Evolutionary conservation across 2,888 invertebrate species (phyloP), one percentile per base, ranked within the genome.

Genomic region (Druceiella hillmani): DNA sequence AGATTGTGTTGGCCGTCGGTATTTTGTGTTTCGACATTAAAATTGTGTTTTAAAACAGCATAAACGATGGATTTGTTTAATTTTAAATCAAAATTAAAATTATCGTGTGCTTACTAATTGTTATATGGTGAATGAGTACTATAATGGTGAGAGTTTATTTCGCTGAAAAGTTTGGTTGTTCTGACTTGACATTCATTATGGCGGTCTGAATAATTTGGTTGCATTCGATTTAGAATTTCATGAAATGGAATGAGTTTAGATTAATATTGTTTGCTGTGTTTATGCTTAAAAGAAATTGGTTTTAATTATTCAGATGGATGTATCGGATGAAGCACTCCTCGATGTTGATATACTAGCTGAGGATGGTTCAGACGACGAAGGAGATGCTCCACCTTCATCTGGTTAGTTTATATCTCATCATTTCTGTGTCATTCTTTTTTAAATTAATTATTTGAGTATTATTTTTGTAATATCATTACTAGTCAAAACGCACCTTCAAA

Each of bases 281-380:
- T 41, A 50, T 53, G 50, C 54, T 56, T 55, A 55, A 52, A 55
- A 55, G 55, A 55, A 55, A 58, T 60, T 61, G 52, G 49, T 55
- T 54, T 51, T 54, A 51, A 50, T 50, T 39, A 61, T 64, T 48
- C 62, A 70, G 70, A 70, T 71, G 70, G 70, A 70, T 62, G 64
- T 64, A 52, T 58, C 61, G 48, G 74, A 73, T 52, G 74, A 72
- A 49, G 64, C 58, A 51, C 65, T 67, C 46, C 59, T 74, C 60
- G 80, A 84, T 59, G 79, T 83, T 71, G 85, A 85, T 63, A 73
- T 83, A 54, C 76, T 83, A 53, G 81, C 80, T 52, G 81, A 80
- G 48, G 84, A 84, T 57, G 81, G 78, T 46, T 83, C 83, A 26
- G 84, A 85, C 55, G 78, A 83, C 43, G 84, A 83, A 52, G 82